A percentile compares a stretch with the other conserved stretches of the same genome.
Evolutionary conservation across 23 tunicate species (phyloP).

Genomic region (Styela plicata): DNA sequence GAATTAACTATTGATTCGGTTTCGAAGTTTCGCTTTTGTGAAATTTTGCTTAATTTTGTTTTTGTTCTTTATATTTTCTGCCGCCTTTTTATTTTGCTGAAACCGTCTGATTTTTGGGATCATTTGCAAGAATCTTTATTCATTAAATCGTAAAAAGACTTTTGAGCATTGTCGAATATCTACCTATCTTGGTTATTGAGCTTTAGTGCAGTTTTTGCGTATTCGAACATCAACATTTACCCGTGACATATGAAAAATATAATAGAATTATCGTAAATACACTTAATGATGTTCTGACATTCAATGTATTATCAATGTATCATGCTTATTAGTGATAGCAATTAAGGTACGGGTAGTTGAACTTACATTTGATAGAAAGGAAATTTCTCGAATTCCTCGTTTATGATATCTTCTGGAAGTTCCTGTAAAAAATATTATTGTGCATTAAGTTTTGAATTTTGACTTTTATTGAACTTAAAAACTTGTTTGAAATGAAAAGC

Average conservation of each 20-base stretch:
- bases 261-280: too few relatives aligned
- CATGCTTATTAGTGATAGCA: too few relatives aligned
- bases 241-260: not conserved
- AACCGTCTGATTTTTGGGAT: not conserved
- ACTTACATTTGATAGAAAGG: not conserved
- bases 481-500: too few relatives aligned
- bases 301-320: too few relatives aligned
- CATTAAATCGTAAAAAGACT: constrained; percentile 1
- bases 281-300: too few relatives aligned
- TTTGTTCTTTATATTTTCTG: not conserved
- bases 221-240: not conserved
- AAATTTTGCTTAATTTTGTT: not conserved
- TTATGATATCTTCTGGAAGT: not conserved
- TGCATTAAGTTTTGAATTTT: too few relatives aligned
- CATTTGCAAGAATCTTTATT: not conserved
- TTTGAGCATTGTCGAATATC: not conserved
- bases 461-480: too few relatives aligned
- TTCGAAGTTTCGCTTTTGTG: not conserved
- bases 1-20: not conserved
- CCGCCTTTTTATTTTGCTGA: not conserved
- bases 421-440: not conserved
- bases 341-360: too few relatives aligned
- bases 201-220: not conserved
- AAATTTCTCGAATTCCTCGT: not conserved
- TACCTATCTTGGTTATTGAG: not conserved